Evolutionary conservation across 2,797 vertebrate genomes (phyloP).

Genomic region (Lindbergichthys nudifrons): DNA sequence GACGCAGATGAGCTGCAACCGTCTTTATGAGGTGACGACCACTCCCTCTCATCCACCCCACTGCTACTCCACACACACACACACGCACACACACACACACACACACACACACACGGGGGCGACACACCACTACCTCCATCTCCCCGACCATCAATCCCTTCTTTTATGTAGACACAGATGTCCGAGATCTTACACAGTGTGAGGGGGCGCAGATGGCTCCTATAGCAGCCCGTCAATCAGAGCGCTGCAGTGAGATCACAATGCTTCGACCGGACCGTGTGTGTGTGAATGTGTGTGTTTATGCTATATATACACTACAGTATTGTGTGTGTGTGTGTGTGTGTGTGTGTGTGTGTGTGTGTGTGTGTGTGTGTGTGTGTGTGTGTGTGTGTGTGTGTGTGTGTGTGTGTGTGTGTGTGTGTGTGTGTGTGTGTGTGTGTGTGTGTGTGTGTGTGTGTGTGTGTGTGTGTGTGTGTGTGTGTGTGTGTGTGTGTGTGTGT

Average conservation of each 20-base stretch:
- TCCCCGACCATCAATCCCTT: slow-evolving; percentile 54
- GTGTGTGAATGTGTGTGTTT: background rate
- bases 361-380: background rate
- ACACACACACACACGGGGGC: slow-evolving; percentile 31
- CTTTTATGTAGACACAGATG: slow-evolving; percentile 80
- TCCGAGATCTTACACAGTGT: slow-evolving; percentile 71
- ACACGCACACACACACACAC: background rate
- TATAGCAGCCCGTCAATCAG: slow-evolving; percentile 82
- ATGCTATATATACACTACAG: background rate
- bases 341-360: slow-evolving; percentile 3
- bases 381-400: slow-evolving; percentile 10
- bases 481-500: slow-evolving; percentile 6
- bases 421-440: slow-evolving; percentile 2
- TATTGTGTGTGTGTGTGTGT: slow-evolving; percentile 16
- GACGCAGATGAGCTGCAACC: slow-evolving; percentile 74
- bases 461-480: background rate
- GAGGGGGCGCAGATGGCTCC: slow-evolving; percentile 83
- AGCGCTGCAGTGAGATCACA: slow-evolving; percentile 62
- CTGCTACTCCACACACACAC: slow-evolving; percentile 30
- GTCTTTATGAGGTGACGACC: slow-evolving; percentile 76
- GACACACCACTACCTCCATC: slow-evolving; percentile 63
- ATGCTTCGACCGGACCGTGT: slow-evolving; percentile 60
- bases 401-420: slow-evolving; percentile 9
- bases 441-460: slow-evolving; percentile 9
- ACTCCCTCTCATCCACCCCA: slow-evolving; percentile 47